Evolutionary conservation across 35 echinoderm and acorn worm species (phyloP).

Genomic region (Acanthaster planci): DNA sequence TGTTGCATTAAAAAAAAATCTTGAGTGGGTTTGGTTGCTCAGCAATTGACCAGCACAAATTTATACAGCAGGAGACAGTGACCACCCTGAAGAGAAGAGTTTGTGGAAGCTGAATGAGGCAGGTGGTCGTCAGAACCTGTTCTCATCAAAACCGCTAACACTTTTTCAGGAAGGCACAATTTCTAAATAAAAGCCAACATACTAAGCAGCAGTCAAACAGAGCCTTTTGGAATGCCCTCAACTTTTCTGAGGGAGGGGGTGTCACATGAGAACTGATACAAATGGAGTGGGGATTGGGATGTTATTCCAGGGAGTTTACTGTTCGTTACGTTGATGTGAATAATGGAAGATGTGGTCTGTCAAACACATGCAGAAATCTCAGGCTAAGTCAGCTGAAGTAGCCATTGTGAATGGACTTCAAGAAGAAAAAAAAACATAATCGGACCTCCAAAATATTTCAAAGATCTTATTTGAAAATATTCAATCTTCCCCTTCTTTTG

Average conservation of each 20-base stretch:
- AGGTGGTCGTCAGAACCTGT: slow-evolving; percentile 13
- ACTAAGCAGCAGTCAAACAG: neutral
- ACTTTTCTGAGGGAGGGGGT: neutral
- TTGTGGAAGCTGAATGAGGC: neutral
- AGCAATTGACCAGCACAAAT: slow-evolving; percentile 2
- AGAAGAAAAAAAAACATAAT: no score
- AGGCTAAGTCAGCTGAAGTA: no score
- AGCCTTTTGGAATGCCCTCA: neutral
- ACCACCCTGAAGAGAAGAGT: neutral
- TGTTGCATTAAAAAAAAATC: neutral
- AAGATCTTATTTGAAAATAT: no score
- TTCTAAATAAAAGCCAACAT: neutral
- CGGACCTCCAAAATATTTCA: no score
- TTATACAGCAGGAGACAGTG: neutral
- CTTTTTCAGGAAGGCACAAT: neutral
- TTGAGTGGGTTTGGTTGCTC: neutral
- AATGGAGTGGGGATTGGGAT: neutral
- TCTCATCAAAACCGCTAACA: neutral
- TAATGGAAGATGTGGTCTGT: neutral
- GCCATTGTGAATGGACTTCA: no score
- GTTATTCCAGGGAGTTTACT: neutral
- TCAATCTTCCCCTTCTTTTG: no score
- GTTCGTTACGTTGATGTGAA: neutral
- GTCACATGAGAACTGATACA: neutral
- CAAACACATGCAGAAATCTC: no score